phyloP scores from a whole-genome alignment of 1,140 invertebrate genomes.

The Leptoteleia sp. region DNA sequence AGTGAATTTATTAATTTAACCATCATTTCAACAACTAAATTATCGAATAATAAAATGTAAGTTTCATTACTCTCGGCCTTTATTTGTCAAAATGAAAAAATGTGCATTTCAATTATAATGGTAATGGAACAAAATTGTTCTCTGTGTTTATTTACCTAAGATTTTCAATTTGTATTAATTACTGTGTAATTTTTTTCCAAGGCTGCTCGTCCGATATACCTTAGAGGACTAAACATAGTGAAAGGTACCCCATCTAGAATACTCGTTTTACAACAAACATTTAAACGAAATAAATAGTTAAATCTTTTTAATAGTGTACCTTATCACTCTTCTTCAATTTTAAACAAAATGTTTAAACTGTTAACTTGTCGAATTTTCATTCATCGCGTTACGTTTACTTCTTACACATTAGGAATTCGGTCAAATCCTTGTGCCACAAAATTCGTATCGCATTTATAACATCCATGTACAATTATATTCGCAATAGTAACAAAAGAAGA shows the following conservation, averaged over 20 bases:
- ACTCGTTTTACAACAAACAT: slow-evolving; percentile 55
- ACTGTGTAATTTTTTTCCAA: slow-evolving; percentile 39
- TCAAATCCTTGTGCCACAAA: slow-evolving; percentile 23
- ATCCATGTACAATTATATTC: not conserved
- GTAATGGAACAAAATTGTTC: too few species aligned
- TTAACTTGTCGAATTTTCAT: slow-evolving; percentile 1
- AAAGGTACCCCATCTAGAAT: slow-evolving; percentile 30
- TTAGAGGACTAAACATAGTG: slow-evolving; percentile 68
- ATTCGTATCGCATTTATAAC: slow-evolving; percentile 4
- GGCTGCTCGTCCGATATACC: slow-evolving; percentile 68
- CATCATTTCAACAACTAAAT: slow-evolving; percentile 23
- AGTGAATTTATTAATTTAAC: not conserved
- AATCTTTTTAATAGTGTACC: slow-evolving; percentile 55
- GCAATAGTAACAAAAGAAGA: slow-evolving; percentile 5
- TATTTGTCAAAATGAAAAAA: slow-evolving; percentile 13
- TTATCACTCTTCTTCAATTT: slow-evolving; percentile 8
- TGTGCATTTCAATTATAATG: too few species aligned
- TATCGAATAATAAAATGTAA: not conserved
- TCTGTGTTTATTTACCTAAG: slow-evolving; percentile 12
- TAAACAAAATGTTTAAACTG: too few species aligned
- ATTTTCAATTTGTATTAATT: slow-evolving; percentile 16
- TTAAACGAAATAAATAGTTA: slow-evolving; percentile 71
- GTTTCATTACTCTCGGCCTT: not conserved
- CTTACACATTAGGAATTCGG: not conserved
- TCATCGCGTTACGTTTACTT: not conserved